phyloP scores from a whole-genome alignment of 2,888 invertebrate species.

The Sisyra terminalis region DNA sequence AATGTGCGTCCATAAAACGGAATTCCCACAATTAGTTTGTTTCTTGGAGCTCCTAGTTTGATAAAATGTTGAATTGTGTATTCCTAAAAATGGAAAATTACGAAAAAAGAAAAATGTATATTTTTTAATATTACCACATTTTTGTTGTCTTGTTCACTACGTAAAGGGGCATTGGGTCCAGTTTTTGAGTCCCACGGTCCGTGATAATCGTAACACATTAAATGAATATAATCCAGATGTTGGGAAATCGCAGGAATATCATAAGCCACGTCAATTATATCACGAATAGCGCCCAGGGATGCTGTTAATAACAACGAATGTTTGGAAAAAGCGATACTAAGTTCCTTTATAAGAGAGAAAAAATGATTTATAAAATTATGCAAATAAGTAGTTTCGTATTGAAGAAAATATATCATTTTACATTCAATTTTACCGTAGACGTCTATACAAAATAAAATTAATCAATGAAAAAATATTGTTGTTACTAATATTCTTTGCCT shows the following conservation, averaged over 20 bases:
- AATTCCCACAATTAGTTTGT: constrained; percentile 66
- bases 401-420: constrained; percentile 4
- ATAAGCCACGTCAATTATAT: constrained; percentile 60
- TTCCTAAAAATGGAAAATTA: constrained; percentile 32
- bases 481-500: too few species aligned
- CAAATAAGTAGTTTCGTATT: too few species aligned
- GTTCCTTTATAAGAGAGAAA: too few species aligned
- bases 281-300: constrained; percentile 62
- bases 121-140: constrained; percentile 51
- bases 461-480: too few species aligned
- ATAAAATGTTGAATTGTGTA: constrained; percentile 60
- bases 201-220: constrained; percentile 85
- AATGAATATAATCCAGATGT: constrained; percentile 55
- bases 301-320: constrained; percentile 58
- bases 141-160: constrained; percentile 34
- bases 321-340: constrained; percentile 51
- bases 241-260: constrained; percentile 52
- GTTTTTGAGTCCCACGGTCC: constrained; percentile 64
- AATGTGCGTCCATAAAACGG: constrained; percentile 77
- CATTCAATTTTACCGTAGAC: too few species aligned
- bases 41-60: constrained; percentile 50
- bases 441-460: too few species aligned
- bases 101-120: too few species aligned
- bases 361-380: too few species aligned
- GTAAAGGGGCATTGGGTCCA: constrained; percentile 64